Conservation (phyloP, 2,797 vertebrate genomes). For the Sternarchorhynchus goeldii region DNA sequence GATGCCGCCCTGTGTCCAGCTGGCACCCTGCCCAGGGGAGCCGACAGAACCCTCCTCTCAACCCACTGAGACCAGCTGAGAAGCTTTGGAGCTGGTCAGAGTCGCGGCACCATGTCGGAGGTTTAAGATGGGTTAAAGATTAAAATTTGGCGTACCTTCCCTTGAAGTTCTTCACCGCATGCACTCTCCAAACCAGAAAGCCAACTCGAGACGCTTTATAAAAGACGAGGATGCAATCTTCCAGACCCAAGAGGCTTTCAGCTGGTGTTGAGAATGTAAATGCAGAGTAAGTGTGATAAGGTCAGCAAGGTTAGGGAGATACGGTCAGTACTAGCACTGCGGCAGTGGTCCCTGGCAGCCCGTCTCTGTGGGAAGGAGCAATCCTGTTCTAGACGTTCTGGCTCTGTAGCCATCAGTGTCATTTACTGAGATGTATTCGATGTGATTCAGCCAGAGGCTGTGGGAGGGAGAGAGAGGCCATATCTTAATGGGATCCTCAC, state of each 20-base stretch:
- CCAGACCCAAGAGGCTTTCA: conserved; percentile 78
- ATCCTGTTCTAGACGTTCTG: conserved; percentile 35
- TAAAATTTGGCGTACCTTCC: conserved; percentile 22
- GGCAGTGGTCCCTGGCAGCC: conserved; percentile 66
- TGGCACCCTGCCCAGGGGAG: neutral
- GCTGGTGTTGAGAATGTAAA: conserved; percentile 59
- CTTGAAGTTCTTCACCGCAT: conserved; percentile 29
- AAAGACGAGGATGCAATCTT: conserved; percentile 78
- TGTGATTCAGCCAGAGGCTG: conserved; percentile 46
- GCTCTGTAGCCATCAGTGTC: conserved; percentile 50
- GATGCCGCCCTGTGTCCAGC: too few relatives aligned
- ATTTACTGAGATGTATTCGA: conserved; percentile 44
- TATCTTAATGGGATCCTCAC: conserved; percentile 77
- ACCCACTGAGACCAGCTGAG: neutral
- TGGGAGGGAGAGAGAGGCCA: conserved; percentile 54
- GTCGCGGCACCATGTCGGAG: conserved; percentile 18
- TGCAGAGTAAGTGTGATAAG: conserved; percentile 53
- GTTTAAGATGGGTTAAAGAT: conserved; percentile 28
- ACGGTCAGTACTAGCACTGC: conserved; percentile 62
- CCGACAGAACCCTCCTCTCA: neutral
- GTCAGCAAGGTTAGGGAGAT: conserved; percentile 58
- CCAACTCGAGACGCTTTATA: conserved; percentile 62
- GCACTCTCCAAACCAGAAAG: conserved; percentile 55
- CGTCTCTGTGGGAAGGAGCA: conserved; percentile 51
- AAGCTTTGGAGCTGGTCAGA: conserved; percentile 28